These are phyloP conservation scores for Mugil cephalus DNA, from an alignment of 2,113 vertebrate species.

Conservation along the genomic window DNA sequence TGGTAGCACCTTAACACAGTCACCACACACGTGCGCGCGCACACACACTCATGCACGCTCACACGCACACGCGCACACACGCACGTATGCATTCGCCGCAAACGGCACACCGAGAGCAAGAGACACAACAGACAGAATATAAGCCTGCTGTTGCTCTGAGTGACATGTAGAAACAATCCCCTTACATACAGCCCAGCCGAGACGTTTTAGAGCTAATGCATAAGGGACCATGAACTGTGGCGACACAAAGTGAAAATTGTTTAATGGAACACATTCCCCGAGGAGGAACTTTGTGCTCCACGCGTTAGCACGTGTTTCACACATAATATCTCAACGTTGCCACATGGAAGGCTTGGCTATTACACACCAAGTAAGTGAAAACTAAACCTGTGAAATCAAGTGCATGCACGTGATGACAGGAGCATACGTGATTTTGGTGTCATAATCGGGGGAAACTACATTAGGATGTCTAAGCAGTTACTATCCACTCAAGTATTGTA, in stretches of 20 bases:
- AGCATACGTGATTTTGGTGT: background rate
- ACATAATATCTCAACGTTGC: background rate
- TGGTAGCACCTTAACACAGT: slow-evolving; percentile 72
- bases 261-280: slow-evolving; percentile 41
- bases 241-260: slow-evolving; percentile 37
- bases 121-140: slow-evolving; percentile 49
- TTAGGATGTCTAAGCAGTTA: too few relatives aligned
- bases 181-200: slow-evolving; percentile 45
- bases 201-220: slow-evolving; percentile 45
- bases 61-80: slow-evolving; percentile 43
- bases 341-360: background rate
- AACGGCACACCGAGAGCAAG: slow-evolving; percentile 50
- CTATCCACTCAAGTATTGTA: too few relatives aligned
- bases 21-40: slow-evolving; percentile 52
- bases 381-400: slow-evolving; percentile 3
- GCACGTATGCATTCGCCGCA: slow-evolving; percentile 34
- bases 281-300: slow-evolving; percentile 18
- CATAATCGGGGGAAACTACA: background rate
- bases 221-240: slow-evolving; percentile 23
- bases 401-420: background rate
- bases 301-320: slow-evolving; percentile 19
- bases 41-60: too few relatives aligned
- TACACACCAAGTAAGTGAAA: slow-evolving; percentile 1
- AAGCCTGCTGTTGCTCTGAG: slow-evolving; percentile 59
- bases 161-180: slow-evolving; percentile 57